phyloP scores from a whole-genome alignment of 2,888 invertebrate genomes.

The Cancer borealis region DNA sequence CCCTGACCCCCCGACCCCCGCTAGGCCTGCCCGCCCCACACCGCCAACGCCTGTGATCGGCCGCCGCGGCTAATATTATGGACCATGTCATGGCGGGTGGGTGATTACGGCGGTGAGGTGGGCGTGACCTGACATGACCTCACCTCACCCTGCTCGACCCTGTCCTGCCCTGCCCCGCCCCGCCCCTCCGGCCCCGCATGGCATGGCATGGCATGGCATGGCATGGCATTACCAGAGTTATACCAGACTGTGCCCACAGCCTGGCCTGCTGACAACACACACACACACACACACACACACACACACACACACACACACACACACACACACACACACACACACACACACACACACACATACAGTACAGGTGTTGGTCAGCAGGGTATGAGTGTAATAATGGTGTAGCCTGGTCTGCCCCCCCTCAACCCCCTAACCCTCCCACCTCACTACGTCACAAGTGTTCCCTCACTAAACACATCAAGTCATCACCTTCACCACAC shows the following conservation, averaged over 20 bases:
- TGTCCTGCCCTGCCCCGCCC: background rate
- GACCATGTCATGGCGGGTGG: background rate
- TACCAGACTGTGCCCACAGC: background rate
- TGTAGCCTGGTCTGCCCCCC: background rate
- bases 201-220: background rate
- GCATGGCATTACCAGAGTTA: background rate
- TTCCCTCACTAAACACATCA: background rate
- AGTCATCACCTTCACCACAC: background rate
- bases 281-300: slow-evolving; percentile 15
- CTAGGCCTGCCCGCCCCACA: background rate
- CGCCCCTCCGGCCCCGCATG: background rate
- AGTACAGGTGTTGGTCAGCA: background rate
- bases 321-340: background rate
- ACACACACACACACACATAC: slow-evolving; percentile 3
- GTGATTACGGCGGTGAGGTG: background rate
- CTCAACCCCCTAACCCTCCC: background rate
- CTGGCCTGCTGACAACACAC: background rate
- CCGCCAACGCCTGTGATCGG: slow-evolving; percentile 36
- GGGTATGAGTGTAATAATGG: background rate
- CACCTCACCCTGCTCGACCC: background rate
- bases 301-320: background rate
- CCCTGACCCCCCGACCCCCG: background rate
- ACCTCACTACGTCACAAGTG: background rate
- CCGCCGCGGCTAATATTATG: slow-evolving; percentile 24
- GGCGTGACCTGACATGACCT: background rate